Evolutionary conservation across 2,797 vertebrate genomes (phyloP).

Genomic region (Xyrichtys novacula): DNA sequence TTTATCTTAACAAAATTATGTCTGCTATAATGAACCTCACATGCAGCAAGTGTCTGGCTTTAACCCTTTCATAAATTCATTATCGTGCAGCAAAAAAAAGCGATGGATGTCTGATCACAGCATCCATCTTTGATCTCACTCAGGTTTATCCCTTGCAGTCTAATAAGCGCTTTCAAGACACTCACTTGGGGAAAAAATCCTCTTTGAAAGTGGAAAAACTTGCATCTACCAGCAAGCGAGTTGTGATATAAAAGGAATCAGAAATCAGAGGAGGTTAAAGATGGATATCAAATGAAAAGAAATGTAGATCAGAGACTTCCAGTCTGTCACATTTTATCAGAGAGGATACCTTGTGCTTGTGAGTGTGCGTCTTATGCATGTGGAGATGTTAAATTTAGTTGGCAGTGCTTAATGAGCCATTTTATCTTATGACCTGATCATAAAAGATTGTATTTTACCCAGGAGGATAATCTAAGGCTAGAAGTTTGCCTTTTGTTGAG

Average conservation of each 20-base stretch:
- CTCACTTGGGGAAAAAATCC: constrained; percentile 2
- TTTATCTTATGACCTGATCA: constrained; percentile 32
- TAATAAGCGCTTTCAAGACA: constrained; percentile 13
- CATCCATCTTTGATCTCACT: constrained; percentile 16
- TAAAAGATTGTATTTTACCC: constrained; percentile 37
- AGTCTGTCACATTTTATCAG: constrained; percentile 34
- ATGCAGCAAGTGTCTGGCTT: background rate
- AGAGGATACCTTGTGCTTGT: constrained; percentile 4
- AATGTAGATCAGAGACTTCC: constrained; percentile 43
- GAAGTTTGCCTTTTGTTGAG: constrained; percentile 14
- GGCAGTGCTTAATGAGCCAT: constrained; percentile 30
- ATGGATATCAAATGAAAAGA: constrained; percentile 49
- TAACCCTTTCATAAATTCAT: background rate
- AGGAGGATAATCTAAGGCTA: constrained; percentile 23
- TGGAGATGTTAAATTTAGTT: constrained; percentile 31
- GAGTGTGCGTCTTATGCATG: background rate
- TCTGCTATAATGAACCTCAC: background rate
- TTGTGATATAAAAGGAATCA: constrained; percentile 41
- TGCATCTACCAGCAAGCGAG: constrained; percentile 26
- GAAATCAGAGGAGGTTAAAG: constrained; percentile 53
- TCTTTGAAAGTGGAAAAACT: constrained; percentile 33
- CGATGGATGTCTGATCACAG: constrained; percentile 10
- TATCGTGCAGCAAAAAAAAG: background rate
- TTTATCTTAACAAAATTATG: background rate
- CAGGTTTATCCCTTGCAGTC: background rate